Evolutionary conservation across 2,797 vertebrate species (phyloP).

Genomic region (Sparus aurata): DNA sequence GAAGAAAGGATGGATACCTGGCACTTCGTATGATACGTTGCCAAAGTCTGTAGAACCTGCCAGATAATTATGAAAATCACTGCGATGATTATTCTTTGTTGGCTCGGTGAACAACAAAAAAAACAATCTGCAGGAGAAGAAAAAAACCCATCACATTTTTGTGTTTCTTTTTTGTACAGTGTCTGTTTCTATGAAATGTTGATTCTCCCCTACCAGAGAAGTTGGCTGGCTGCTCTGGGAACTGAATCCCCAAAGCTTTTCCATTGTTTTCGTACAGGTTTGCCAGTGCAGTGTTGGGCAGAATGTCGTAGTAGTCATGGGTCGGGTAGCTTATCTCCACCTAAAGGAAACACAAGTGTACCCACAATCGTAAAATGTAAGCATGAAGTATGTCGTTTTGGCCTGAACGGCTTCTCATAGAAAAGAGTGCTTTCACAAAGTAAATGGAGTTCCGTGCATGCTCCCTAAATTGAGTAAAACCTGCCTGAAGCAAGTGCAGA

Average conservation of each 20-base stretch:
- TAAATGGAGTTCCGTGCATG: background rate
- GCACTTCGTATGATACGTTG: slow-evolving; percentile 89
- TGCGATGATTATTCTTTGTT: slow-evolving; percentile 23
- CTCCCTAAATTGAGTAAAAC: slow-evolving; percentile 24
- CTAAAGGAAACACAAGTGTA: slow-evolving; percentile 69
- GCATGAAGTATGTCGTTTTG: background rate
- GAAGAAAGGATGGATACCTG: slow-evolving; percentile 93
- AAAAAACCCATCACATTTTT: background rate
- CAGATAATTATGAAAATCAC: slow-evolving; percentile 46
- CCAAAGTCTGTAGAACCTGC: slow-evolving; percentile 94
- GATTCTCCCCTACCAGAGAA: slow-evolving; percentile 65
- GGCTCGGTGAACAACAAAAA: slow-evolving; percentile 19
- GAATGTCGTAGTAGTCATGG: slow-evolving; percentile 88
- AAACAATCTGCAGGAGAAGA: background rate
- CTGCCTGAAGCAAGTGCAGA: slow-evolving; percentile 45
- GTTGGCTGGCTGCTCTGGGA: slow-evolving; percentile 72
- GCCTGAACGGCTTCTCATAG: too few relatives aligned
- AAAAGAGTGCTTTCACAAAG: background rate
- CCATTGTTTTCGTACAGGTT: slow-evolving; percentile 88
- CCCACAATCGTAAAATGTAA: background rate
- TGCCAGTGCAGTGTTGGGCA: slow-evolving; percentile 89
- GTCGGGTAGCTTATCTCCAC: slow-evolving; percentile 86
- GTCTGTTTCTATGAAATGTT: background rate
- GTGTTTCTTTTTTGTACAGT: background rate
- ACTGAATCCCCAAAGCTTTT: slow-evolving; percentile 88